phyloP scores from a whole-genome alignment of 2,113 vertebrate genomes.

The Dissostichus mawsoni region DNA sequence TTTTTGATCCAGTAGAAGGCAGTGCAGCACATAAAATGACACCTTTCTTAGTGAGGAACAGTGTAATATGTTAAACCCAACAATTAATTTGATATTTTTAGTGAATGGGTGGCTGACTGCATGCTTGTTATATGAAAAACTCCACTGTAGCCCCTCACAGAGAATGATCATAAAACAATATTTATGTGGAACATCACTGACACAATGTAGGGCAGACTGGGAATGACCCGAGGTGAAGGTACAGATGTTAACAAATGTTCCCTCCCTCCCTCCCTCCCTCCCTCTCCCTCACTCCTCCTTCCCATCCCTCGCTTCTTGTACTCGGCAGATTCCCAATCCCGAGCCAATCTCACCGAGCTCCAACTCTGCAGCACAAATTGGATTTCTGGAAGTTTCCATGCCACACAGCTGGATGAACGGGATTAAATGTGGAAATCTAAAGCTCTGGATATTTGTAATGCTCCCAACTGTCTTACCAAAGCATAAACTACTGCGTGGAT shows the following conservation, averaged over 20 bases:
- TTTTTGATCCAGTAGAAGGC: constrained; percentile 63
- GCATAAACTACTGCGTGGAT: constrained; percentile 60
- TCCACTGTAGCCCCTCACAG: neutral
- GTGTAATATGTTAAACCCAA: neutral
- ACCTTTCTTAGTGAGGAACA: neutral
- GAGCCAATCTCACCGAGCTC: constrained; percentile 31
- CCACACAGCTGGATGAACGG: constrained; percentile 63
- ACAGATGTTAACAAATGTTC: constrained; percentile 35
- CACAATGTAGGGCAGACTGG: neutral
- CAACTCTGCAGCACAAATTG: constrained; percentile 60
- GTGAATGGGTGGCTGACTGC: neutral
- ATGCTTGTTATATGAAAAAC: neutral
- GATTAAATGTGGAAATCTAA: constrained; percentile 73
- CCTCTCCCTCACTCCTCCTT: neutral
- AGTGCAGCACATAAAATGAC: constrained; percentile 37
- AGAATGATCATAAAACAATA: neutral
- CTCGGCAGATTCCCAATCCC: constrained; percentile 33
- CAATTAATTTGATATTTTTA: neutral
- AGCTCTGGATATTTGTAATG: constrained; percentile 69
- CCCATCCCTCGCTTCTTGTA: neutral
- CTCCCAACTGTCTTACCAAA: constrained; percentile 56
- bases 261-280: neutral
- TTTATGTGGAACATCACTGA: neutral
- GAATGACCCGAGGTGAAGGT: neutral
- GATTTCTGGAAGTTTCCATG: constrained; percentile 68